These are phyloP conservation scores for Strongylocentrotus purpuratus DNA, from an alignment of 35 echinoderm and acorn worm genomes.

Conservation along the genomic window DNA sequence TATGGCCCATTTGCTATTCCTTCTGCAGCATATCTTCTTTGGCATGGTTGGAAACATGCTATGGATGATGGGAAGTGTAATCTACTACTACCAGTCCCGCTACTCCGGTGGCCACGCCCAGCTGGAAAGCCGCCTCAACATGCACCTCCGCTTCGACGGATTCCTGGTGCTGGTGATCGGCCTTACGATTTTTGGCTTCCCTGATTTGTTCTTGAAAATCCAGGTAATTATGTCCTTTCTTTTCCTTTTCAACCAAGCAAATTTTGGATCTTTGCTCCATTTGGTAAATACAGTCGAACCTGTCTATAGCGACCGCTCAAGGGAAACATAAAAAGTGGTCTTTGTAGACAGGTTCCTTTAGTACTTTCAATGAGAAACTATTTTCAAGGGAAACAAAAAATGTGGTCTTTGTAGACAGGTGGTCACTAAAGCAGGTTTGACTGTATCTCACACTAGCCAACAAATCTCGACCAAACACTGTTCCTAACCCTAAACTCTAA, in stretches of 20 bases:
- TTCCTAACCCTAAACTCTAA: no score
- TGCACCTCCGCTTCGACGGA: constrained; percentile 67
- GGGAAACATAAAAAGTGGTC: no score
- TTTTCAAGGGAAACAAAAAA: no score
- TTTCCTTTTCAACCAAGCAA: background rate
- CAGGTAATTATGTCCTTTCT: constrained; percentile 38
- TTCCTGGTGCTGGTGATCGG: constrained; percentile 56
- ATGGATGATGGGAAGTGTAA: constrained; percentile 46
- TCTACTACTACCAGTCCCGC: constrained; percentile 56
- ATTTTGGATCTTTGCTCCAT: no score
- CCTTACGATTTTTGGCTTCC: constrained; percentile 29
- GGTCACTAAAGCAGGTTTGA: no score
- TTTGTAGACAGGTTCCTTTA: no score
- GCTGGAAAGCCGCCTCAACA: constrained; percentile 67
- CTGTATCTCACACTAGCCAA: no score
- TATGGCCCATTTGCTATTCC: background rate
- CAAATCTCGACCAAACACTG: no score
- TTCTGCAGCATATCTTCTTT: constrained; percentile 39
- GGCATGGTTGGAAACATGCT: constrained; percentile 33
- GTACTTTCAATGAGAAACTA: no score
- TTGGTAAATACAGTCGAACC: no score
- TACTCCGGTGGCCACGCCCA: constrained; percentile 69
- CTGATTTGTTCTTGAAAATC: constrained; percentile 25
- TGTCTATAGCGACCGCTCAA: no score
- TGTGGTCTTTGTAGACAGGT: no score